Percentiles rank a stretch among this genome's conserved stretches.
These are phyloP conservation scores for Otis tarda DNA, from an alignment of 2,113 vertebrate species.

Conservation along the genomic window DNA sequence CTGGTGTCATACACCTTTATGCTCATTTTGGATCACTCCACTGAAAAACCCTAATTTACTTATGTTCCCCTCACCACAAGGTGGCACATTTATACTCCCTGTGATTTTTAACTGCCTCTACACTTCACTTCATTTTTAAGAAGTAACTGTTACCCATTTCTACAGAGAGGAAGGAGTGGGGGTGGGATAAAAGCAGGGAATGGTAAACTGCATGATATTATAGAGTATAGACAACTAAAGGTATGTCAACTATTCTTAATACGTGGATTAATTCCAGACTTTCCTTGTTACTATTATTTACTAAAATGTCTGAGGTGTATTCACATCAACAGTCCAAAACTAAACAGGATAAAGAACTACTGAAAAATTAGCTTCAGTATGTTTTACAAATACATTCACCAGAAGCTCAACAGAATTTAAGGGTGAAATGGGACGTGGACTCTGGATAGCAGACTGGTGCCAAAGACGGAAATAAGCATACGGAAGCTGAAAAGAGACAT, in stretches of 20 bases:
- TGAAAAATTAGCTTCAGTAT: neutral
- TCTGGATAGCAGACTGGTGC: neutral
- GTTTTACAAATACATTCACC: neutral
- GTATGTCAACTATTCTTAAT: neutral
- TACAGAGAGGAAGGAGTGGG: neutral
- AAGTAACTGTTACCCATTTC: neutral
- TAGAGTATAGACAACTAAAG: neutral
- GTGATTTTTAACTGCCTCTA: neutral
- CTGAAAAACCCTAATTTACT: neutral
- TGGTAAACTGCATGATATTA: neutral
- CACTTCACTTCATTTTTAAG: neutral
- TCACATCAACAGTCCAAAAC: neutral
- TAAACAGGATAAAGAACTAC: neutral
- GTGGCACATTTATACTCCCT: neutral
- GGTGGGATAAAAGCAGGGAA: neutral
- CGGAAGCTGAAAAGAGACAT: neutral
- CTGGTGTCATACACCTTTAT: neutral
- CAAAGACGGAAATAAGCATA: neutral
- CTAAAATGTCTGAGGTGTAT: neutral
- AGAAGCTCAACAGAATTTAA: neutral
- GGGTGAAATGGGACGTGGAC: neutral
- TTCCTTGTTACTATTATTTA: neutral
- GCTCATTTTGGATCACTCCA: neutral
- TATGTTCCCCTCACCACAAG: conserved; percentile 7
- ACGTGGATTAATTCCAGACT: neutral